Evolutionary conservation across 1,140 invertebrate genomes (phyloP).

Genomic region (Drosophila simulans): DNA sequence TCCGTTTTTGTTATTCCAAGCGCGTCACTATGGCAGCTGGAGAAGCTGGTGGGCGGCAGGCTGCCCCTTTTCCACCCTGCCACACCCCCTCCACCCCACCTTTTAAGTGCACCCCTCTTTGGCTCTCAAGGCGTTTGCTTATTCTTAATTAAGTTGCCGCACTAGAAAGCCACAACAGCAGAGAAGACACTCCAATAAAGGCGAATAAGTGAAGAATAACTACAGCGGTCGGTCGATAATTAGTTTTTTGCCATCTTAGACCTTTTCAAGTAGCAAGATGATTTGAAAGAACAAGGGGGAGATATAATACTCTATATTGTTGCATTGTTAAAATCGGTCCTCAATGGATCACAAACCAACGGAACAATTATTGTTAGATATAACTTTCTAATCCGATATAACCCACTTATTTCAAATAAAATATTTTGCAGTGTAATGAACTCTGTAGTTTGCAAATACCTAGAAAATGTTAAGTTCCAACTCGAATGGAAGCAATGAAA

Average conservation of each 20-base stretch:
- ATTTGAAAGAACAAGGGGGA: neutral
- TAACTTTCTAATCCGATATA: too few relatives aligned
- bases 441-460: neutral
- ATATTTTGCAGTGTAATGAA: too few relatives aligned
- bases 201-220: constrained; percentile 25
- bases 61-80: neutral
- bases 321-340: too few relatives aligned
- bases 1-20: constrained; percentile 76
- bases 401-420: too few relatives aligned
- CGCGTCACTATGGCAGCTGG: constrained; percentile 57
- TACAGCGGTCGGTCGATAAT: constrained; percentile 16
- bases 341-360: too few relatives aligned
- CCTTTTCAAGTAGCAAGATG: neutral
- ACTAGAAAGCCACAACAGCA: constrained; percentile 27
- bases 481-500: neutral
- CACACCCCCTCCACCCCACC: neutral
- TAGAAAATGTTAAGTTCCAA: neutral
- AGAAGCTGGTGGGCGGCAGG: constrained; percentile 19
- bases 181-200: constrained; percentile 23
- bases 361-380: too few relatives aligned
- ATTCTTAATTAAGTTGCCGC: constrained; percentile 73
- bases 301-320: too few relatives aligned
- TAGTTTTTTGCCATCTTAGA: neutral
- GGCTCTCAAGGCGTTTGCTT: constrained; percentile 59
- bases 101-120: constrained; percentile 8